phyloP scores from a whole-genome alignment of 2,113 vertebrate genomes.

The Neofelis nebulosa region DNA sequence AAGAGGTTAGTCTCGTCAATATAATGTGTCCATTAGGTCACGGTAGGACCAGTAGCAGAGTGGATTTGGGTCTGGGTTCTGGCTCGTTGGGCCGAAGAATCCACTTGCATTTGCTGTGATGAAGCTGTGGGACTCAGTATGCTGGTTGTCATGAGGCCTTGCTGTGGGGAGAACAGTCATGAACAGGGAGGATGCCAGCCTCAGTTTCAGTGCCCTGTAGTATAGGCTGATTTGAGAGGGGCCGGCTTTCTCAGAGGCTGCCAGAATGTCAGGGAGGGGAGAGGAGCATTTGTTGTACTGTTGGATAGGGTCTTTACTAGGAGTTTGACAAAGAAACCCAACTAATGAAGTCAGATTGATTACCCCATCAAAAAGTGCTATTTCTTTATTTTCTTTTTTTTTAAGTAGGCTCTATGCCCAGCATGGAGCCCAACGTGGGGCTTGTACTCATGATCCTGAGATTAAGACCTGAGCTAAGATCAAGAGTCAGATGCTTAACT shows the following conservation, averaged over 20 bases:
- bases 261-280: not conserved
- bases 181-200: not conserved
- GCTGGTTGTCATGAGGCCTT: not conserved
- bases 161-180: not conserved
- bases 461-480: too few species aligned
- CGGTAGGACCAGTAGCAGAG: not conserved
- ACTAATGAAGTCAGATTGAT: not conserved
- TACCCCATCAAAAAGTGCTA: not conserved
- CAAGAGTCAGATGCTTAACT: too few species aligned
- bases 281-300: not conserved
- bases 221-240: not conserved
- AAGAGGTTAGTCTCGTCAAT: not conserved
- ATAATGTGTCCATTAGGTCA: not conserved
- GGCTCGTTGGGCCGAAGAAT: not conserved
- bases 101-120: not conserved
- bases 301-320: not conserved
- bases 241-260: not conserved
- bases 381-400: not conserved
- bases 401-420: too few species aligned
- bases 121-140: not conserved
- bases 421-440: too few species aligned
- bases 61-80: not conserved
- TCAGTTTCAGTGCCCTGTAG: not conserved
- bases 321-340: slow-evolving; percentile 34
- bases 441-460: too few species aligned